Conservation (phyloP, 1,140 invertebrate genomes). For the Heliconius melpomene region DNA sequence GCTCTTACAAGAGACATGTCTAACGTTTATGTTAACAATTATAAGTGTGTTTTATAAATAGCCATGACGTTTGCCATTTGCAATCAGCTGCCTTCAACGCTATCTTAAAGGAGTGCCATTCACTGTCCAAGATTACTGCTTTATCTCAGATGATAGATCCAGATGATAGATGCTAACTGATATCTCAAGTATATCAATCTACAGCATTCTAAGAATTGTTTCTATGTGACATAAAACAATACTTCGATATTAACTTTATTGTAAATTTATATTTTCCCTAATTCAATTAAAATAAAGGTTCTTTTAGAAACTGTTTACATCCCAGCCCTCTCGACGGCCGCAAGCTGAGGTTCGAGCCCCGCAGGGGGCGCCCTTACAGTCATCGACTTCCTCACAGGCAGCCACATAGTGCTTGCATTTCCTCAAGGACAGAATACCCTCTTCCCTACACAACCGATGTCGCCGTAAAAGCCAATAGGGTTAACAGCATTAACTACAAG, state of each 20-base stretch:
- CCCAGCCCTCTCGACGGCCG: too few relatives aligned
- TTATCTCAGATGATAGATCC: slow-evolving; percentile 33
- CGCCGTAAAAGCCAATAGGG: too few relatives aligned
- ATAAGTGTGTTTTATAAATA: slow-evolving; percentile 50
- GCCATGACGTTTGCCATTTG: slow-evolving; percentile 42
- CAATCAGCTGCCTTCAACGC: slow-evolving; percentile 46
- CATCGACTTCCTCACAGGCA: too few relatives aligned
- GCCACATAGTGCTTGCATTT: too few relatives aligned
- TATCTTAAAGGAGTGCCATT: slow-evolving; percentile 52
- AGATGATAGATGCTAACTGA: slow-evolving; percentile 22
- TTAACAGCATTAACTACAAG: too few relatives aligned
- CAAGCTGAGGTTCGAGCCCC: too few relatives aligned
- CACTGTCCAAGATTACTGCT: slow-evolving; percentile 31
- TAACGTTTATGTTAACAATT: slow-evolving; percentile 25
- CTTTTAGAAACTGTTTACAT: neutral
- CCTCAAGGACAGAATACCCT: too few relatives aligned
- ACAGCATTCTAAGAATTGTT: slow-evolving; percentile 30
- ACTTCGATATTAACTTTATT: neutral
- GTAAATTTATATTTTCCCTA: neutral
- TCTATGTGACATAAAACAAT: slow-evolving; percentile 28
- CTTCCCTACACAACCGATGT: too few relatives aligned
- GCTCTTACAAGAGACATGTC: slow-evolving; percentile 12
- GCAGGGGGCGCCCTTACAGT: too few relatives aligned
- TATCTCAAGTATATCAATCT: slow-evolving; percentile 27
- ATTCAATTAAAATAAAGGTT: too few relatives aligned